Percentiles rank a stretch among this genome's conserved stretches.
These are phyloP conservation scores for Junco hyemalis DNA, from an alignment of 2,113 vertebrate genomes.

Conservation along the genomic window DNA sequence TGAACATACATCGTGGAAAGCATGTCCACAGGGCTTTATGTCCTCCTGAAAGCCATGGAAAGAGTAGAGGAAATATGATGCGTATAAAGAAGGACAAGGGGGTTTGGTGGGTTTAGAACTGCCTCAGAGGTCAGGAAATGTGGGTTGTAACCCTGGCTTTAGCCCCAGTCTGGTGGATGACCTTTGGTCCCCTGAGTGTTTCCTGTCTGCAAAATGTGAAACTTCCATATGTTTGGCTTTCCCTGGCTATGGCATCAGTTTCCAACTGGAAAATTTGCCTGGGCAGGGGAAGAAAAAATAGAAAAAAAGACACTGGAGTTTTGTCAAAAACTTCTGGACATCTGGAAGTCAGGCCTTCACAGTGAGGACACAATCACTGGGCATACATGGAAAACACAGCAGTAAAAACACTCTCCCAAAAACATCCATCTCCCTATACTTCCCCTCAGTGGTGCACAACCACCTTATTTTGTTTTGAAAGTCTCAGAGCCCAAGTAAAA, in stretches of 20 bases:
- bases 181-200: constrained; percentile 38
- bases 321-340: constrained; percentile 40
- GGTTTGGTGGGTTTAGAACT: constrained; percentile 3
- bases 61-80: constrained; percentile 14
- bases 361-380: neutral
- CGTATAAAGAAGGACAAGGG: neutral
- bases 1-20: constrained; percentile 37
- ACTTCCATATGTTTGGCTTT: constrained; percentile 64
- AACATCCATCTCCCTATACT: neutral
- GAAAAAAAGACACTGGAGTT: neutral
- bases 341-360: constrained; percentile 30
- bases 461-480: neutral
- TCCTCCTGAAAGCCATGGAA: neutral
- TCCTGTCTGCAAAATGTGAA: constrained; percentile 59
- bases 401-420: neutral
- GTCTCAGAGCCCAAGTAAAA: neutral
- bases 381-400: neutral
- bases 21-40: neutral
- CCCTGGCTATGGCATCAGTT: constrained; percentile 51
- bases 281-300: neutral
- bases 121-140: constrained; percentile 54
- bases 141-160: constrained; percentile 43
- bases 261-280: constrained; percentile 56
- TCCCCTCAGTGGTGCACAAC: neutral
- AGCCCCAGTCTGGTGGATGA: constrained; percentile 36